A percentile compares a stretch with the other conserved stretches of the same genome.
These are phyloP conservation scores for Thera obeliscata DNA, from an alignment of 2,888 invertebrate species.

Conservation along the genomic window DNA sequence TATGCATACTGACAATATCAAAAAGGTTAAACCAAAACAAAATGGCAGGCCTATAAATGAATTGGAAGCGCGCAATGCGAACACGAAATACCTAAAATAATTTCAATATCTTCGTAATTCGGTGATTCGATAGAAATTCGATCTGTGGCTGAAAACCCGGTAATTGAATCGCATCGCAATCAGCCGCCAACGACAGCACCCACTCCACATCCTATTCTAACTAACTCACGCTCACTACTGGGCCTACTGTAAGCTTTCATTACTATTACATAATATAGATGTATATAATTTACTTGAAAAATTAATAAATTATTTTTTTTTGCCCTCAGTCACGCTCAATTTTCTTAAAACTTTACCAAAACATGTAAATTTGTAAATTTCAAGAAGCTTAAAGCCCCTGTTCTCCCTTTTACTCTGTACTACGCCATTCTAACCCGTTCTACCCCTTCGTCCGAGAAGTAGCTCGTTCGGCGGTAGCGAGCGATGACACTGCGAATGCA, in stretches of 20 bases:
- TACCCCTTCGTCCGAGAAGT: conserved; percentile 4
- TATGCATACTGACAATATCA: no score
- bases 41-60: not conserved
- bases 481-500: conserved; percentile 50
- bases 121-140: conserved; percentile 35
- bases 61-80: not conserved
- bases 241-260: not conserved
- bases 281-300: no score
- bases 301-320: not conserved
- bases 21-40: not conserved
- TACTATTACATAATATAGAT: not conserved
- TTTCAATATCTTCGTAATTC: conserved; percentile 33
- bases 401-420: not conserved
- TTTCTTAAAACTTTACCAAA: not conserved
- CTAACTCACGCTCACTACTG: no score
- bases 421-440: conserved; percentile 3
- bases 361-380: not conserved
- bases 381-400: conserved; percentile 4
- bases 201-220: not conserved
- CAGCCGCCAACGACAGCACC: conserved; percentile 11
- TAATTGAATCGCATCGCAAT: conserved; percentile 34
- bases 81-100: conserved; percentile 15
- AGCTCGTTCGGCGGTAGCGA: conserved; percentile 5
- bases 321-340: not conserved
- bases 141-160: conserved; percentile 33